Conservation (phyloP, 2,888 invertebrate species). For the Drosophila pseudotakahashii region DNA sequence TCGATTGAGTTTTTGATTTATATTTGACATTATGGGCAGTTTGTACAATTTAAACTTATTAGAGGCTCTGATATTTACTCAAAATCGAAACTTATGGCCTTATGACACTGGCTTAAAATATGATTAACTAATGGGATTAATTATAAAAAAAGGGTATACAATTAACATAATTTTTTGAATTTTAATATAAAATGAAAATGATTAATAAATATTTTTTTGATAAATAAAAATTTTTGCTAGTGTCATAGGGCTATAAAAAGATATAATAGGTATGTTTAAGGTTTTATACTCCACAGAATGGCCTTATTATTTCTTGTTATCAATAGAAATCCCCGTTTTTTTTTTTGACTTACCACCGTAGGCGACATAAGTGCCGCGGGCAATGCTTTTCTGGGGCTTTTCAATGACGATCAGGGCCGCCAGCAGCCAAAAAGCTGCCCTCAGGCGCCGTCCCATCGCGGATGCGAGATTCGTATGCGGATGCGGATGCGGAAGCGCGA, state of each 20-base stretch:
- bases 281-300: too few relatives aligned
- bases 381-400: slow-evolving; percentile 34
- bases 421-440: slow-evolving; percentile 68
- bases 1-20: neutral
- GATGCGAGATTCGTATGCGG: slow-evolving; percentile 15
- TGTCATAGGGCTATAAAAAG: too few relatives aligned
- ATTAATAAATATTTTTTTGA: too few relatives aligned
- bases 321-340: neutral
- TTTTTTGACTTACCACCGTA: slow-evolving; percentile 55
- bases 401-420: slow-evolving; percentile 55
- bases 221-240: too few relatives aligned
- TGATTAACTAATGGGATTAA: too few relatives aligned
- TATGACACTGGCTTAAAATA: too few relatives aligned
- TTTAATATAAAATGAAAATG: too few relatives aligned
- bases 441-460: slow-evolving; percentile 61
- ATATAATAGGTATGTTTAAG: too few relatives aligned
- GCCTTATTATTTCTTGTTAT: neutral
- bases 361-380: slow-evolving; percentile 45
- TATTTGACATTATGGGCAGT: neutral
- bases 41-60: neutral
- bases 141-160: too few relatives aligned
- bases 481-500: slow-evolving; percentile 27
- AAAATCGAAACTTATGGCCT: too few relatives aligned
- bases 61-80: too few relatives aligned
- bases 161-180: too few relatives aligned